phyloP scores from a whole-genome alignment of 2,113 vertebrate genomes.

The Equus quagga region DNA sequence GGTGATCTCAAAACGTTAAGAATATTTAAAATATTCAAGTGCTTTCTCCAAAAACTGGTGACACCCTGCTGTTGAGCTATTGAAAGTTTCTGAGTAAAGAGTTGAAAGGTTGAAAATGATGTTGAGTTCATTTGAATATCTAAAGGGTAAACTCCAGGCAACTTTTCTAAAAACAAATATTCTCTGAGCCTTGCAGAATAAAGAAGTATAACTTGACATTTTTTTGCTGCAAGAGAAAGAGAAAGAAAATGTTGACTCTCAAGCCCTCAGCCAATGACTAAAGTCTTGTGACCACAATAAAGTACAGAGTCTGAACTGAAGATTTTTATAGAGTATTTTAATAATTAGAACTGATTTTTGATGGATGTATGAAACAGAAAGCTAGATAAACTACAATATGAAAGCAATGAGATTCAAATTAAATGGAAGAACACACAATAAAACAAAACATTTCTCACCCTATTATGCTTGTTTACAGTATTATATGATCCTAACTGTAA shows the following conservation, averaged over 20 bases:
- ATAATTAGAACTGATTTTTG: not conserved
- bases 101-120: not conserved
- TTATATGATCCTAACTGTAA: not conserved
- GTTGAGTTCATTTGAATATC: conserved; percentile 40
- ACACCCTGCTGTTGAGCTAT: not conserved
- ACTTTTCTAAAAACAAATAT: conserved; percentile 36
- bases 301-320: not conserved
- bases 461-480: not conserved
- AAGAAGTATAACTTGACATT: conserved; percentile 49
- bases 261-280: not conserved
- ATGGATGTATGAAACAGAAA: not conserved
- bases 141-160: not conserved
- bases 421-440: conserved; percentile 4
- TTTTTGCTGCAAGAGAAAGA: not conserved
- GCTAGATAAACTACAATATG: not conserved
- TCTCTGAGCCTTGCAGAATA: not conserved
- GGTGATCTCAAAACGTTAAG: not conserved
- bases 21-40: conserved; percentile 36
- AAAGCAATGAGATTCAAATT: conserved; percentile 30
- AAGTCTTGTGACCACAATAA: not conserved
- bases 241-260: conserved; percentile 41
- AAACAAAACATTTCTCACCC: not conserved
- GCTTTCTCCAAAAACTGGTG: not conserved
- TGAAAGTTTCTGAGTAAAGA: conserved; percentile 3
- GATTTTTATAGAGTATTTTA: conserved; percentile 25